Percentiles rank a stretch among this genome's conserved stretches.
These are phyloP conservation scores for Petrocephalus sullivani DNA, from an alignment of 2,797 vertebrate genomes.

Conservation along the genomic window DNA sequence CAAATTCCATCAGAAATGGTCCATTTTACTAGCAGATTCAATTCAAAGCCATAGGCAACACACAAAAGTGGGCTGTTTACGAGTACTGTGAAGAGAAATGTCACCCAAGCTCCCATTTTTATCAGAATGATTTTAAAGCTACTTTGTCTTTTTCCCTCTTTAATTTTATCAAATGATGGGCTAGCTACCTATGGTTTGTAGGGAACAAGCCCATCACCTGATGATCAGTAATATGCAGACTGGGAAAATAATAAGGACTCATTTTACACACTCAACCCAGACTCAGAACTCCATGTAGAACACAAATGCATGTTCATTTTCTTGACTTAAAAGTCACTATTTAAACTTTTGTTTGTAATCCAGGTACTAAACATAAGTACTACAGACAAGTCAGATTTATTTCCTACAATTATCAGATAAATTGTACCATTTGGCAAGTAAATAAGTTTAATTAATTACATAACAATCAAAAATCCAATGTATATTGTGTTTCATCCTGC, in stretches of 20 bases:
- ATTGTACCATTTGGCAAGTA: background rate
- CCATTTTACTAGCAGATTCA: background rate
- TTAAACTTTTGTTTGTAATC: background rate
- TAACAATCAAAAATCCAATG: background rate
- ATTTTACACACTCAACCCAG: background rate
- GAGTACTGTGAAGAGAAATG: background rate
- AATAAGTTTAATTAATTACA: background rate
- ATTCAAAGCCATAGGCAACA: background rate
- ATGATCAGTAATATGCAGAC: background rate
- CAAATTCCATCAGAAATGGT: constrained; percentile 29
- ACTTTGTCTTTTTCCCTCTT: background rate
- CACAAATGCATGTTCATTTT: background rate
- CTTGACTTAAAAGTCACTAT: background rate
- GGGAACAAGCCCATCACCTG: background rate
- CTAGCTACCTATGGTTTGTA: background rate
- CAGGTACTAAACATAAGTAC: background rate
- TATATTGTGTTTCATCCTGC: background rate
- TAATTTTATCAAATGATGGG: background rate
- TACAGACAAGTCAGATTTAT: background rate
- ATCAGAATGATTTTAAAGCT: background rate
- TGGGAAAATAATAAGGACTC: background rate
- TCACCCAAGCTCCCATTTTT: background rate
- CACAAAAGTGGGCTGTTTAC: background rate
- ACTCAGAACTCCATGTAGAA: background rate
- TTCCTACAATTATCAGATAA: background rate